Evolutionary conservation across 35 echinoderm and acorn worm species (phyloP).

Genomic region (Strongylocentrotus purpuratus): DNA sequence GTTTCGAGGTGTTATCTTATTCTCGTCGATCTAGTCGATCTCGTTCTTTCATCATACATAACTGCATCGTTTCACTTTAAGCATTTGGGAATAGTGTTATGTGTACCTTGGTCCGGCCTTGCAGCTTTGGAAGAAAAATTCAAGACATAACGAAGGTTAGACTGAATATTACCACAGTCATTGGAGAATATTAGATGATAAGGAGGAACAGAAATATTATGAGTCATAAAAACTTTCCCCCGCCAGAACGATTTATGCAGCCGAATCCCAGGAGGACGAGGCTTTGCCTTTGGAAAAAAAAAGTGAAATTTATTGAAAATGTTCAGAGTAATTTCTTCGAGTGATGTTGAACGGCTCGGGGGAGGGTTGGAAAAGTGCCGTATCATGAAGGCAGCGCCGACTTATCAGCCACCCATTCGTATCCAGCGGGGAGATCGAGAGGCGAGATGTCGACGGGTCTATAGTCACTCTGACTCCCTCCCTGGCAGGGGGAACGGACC

Average conservation of each 20-base stretch:
- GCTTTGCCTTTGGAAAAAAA: background rate
- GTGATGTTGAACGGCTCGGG: slow-evolving; percentile 12
- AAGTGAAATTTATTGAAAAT: slow-evolving; percentile 14
- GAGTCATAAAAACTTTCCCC: slow-evolving; percentile 1
- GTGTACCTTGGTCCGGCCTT: background rate
- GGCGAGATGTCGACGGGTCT: background rate
- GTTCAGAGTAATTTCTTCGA: background rate
- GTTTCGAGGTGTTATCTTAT: too few species aligned
- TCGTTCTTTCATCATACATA: background rate
- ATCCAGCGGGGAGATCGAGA: background rate
- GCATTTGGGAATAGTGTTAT: background rate
- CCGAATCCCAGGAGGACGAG: background rate
- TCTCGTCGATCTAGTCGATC: background rate
- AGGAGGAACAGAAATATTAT: slow-evolving; percentile 7
- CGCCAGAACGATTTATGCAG: background rate
- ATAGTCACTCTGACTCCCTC: background rate
- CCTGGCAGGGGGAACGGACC: background rate
- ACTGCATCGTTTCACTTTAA: background rate
- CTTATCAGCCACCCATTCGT: slow-evolving; percentile 15
- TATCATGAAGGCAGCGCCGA: slow-evolving; percentile 7
- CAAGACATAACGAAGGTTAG: background rate
- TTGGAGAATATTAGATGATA: background rate
- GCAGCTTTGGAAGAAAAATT: background rate
- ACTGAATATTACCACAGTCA: background rate
- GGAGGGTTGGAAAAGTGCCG: background rate